Base-by-base conservation (phyloP, 2,113 vertebrate genomes). In the Nyctereutes procyonoides region DNA sequence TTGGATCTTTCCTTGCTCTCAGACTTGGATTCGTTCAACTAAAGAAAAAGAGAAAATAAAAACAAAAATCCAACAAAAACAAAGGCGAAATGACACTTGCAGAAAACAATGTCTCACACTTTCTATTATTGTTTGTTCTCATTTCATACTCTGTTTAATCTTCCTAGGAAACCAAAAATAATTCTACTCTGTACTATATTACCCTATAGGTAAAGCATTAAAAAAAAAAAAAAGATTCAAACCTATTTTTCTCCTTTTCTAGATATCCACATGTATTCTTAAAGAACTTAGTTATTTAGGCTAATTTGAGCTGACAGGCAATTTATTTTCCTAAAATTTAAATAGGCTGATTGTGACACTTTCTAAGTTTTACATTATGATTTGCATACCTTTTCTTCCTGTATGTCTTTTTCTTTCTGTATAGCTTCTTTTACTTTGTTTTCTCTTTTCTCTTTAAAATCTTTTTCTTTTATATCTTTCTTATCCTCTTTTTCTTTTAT, bases 401-500 rank as follows among this genome's bases (percentile, higher is more conserved):
- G 98, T 60, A 96, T 95, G 92, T 99, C 99, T 98, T 99, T 99
- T 84, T 99, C 99, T 99, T 99, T 99, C 74, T 99, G 98, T n/a
- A 98, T 97, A 8, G 98, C 98, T 96, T 99, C 99, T 97, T 99
- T 98, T 65, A 98, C 96, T 98, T 99, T 99, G 8, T 95, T 98
- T 96, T 99, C 99, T 97, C 99, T 99, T 96, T 99, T 99, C 94
- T 99, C 99, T 98, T 99, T 99, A 63, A 89, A 94, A 97, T 99
- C 99, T 97, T 99, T 99, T 93, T 98, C 98, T 91, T 98, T 98
- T 97, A 98, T 95, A 95, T 98, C 98, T 98, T 98, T 99, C 94
- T 99, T 99, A 98, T 98, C 98, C 95, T 99, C 99, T 97, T 99
- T 98, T 99, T 99, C 96, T 98, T 98, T 98, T 99, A 99, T 98